A percentile compares a stretch with the other conserved stretches of the same genome.
Evolutionary conservation across 1,140 invertebrate species (phyloP).

Genomic region (Pemphigus obesinymphae): DNA sequence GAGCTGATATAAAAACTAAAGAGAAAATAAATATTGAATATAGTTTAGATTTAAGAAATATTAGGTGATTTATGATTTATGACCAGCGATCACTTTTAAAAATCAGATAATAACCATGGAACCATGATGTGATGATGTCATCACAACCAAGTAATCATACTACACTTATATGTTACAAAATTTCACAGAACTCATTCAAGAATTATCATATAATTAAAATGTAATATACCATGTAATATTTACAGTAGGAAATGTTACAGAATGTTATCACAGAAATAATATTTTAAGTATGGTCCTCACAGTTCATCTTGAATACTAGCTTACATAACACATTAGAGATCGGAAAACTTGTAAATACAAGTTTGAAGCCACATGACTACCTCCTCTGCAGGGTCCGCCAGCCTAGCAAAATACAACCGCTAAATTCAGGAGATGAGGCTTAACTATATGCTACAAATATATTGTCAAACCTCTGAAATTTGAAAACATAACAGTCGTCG

Average conservation of each 20-base stretch:
- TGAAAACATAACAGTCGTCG: too few relatives aligned
- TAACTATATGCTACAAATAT: too few relatives aligned
- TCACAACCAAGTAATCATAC: not conserved
- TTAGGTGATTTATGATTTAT: not conserved
- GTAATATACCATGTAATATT: not conserved
- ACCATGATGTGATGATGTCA: not conserved
- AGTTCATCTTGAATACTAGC: too few relatives aligned
- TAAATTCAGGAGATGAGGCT: too few relatives aligned
- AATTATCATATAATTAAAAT: not conserved
- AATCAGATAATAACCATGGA: not conserved
- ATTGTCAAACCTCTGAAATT: too few relatives aligned
- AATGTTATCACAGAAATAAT: constrained; percentile 27
- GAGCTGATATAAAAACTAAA: too few relatives aligned
- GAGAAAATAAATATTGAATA: constrained; percentile 25
- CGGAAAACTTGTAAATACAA: too few relatives aligned
- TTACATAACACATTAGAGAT: too few relatives aligned
- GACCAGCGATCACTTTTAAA: not conserved
- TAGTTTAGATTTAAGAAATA: not conserved
- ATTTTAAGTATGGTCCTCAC: too few relatives aligned
- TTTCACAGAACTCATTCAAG: not conserved
- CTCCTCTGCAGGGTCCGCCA: too few relatives aligned
- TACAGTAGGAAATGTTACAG: not conserved
- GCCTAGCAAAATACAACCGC: too few relatives aligned
- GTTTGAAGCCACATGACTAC: too few relatives aligned
- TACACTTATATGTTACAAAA: not conserved